These are phyloP conservation scores for Anser brachyrhynchus DNA, from an alignment of 2,113 vertebrate species.

Conservation along the genomic window DNA sequence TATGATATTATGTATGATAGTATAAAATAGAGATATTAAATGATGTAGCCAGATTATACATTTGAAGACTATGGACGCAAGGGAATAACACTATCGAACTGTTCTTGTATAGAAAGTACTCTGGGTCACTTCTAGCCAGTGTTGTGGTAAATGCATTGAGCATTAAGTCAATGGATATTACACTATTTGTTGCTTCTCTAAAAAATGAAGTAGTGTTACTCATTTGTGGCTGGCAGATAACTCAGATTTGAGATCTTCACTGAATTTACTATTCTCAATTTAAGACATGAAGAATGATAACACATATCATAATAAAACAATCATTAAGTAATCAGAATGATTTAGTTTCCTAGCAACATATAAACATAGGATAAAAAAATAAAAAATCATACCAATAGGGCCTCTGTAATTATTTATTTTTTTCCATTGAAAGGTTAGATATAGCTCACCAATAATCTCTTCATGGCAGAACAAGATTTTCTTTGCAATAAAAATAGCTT, in stretches of 20 bases:
- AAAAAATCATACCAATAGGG: neutral
- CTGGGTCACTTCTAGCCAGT: neutral
- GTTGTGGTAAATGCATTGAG: neutral
- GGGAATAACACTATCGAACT: fast-evolving
- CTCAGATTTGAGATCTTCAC: neutral
- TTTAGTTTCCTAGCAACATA: neutral
- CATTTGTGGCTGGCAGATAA: neutral
- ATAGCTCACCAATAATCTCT: neutral
- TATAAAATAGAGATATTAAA: neutral
- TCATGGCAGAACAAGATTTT: neutral
- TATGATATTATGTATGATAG: too few relatives aligned
- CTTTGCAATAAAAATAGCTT: neutral
- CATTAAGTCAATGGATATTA: neutral
- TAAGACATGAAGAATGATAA: neutral
- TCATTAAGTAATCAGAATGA: neutral
- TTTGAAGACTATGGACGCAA: neutral
- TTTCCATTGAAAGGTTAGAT: neutral
- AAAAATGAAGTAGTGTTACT: neutral
- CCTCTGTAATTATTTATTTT: neutral
- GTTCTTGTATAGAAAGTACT: fast-evolving
- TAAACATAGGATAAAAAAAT: neutral
- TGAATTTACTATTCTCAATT: neutral
- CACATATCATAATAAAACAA: neutral
- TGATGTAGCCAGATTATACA: neutral
- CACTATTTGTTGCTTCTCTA: neutral